Evolutionary conservation across 53 echinoderm and acorn worm species (phyloP).

Genomic region (Glandiceps talaboti): DNA sequence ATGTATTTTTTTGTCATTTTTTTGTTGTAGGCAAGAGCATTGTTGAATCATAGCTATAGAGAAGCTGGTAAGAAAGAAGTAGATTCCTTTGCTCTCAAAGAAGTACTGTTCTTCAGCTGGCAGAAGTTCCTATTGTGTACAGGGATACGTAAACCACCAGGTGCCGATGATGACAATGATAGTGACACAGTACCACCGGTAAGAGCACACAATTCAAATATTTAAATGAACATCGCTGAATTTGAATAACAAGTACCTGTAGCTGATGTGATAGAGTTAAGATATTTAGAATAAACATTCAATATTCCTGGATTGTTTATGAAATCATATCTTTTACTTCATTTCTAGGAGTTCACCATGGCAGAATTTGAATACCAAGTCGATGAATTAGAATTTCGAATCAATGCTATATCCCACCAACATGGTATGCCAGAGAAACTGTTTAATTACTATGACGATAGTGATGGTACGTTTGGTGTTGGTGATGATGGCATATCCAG

Average conservation of each 20-base stretch:
- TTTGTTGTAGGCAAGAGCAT: neutral
- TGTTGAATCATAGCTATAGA: neutral
- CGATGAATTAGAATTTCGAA: conserved; percentile 84
- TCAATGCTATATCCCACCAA: conserved; percentile 66
- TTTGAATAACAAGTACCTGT: neutral
- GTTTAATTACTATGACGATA: conserved; percentile 50
- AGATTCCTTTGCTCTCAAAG: conserved; percentile 47
- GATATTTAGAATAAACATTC: neutral
- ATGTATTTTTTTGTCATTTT: no score
- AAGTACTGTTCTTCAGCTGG: conserved; percentile 84
- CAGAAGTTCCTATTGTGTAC: conserved; percentile 49
- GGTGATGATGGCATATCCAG: conserved; percentile 67
- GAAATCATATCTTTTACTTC: neutral
- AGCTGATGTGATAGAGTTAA: neutral
- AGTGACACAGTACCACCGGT: conserved; percentile 62
- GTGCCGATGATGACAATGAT: conserved; percentile 25
- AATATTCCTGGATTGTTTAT: neutral
- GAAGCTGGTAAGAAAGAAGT: conserved; percentile 3
- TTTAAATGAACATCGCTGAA: neutral
- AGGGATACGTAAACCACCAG: conserved; percentile 34
- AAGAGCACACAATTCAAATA: conserved; percentile 4
- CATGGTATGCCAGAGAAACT: conserved; percentile 63
- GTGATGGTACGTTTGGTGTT: conserved; percentile 42
- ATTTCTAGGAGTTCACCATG: conserved; percentile 74
- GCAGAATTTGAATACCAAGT: conserved; percentile 97